These are phyloP conservation scores for Montipora cactus DNA, from an alignment of 64 coral and sea anemone species.

Conservation along the genomic window DNA sequence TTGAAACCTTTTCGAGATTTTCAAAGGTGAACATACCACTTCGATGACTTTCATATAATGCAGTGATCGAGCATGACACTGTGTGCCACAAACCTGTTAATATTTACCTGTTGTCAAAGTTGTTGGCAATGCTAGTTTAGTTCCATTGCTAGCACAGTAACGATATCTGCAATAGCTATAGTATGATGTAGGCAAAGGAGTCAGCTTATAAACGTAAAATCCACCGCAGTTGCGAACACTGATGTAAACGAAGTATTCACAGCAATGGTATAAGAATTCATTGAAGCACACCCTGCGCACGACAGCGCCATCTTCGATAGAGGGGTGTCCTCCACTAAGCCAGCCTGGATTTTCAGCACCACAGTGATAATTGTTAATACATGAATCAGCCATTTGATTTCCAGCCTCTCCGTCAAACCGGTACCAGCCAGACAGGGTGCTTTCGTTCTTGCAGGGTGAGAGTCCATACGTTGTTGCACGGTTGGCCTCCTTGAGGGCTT, in stretches of 20 bases:
- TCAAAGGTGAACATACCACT: no score
- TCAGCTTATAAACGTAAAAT: constrained; percentile 45
- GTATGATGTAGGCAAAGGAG: not conserved
- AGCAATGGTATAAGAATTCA: constrained; percentile 36
- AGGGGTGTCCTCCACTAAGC: constrained; percentile 65
- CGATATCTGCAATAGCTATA: not conserved
- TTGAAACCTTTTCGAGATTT: no score
- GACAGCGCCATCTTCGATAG: not conserved
- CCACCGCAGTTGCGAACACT: constrained; percentile 49
- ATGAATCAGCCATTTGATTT: constrained; percentile 20
- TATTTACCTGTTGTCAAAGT: no score
- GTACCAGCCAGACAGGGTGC: constrained; percentile 10
- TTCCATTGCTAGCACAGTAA: constrained; percentile 36
- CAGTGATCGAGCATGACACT: no score
- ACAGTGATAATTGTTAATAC: not conserved
- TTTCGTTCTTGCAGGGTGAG: not conserved
- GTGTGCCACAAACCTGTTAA: no score
- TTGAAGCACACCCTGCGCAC: constrained; percentile 45
- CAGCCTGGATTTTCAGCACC: constrained; percentile 56
- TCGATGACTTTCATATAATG: no score
- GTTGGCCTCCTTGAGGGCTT: not conserved
- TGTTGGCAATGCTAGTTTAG: not conserved
- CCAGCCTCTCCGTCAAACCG: constrained; percentile 51
- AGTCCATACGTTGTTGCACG: not conserved
- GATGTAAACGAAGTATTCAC: not conserved